Conservation (phyloP, 2,888 invertebrate genomes). For the Agonum fuliginosum region DNA sequence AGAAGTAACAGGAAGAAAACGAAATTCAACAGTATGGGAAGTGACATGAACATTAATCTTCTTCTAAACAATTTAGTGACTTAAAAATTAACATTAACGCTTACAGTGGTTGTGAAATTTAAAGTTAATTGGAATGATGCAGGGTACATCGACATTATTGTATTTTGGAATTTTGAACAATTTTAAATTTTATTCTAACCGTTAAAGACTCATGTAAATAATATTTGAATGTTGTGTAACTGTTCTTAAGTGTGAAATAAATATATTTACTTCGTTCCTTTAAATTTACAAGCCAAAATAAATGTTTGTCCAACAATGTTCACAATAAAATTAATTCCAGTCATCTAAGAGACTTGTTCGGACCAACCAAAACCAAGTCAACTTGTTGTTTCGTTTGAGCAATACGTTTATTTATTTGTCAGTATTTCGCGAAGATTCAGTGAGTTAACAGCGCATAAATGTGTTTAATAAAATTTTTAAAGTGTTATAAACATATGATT, state of each 20-base stretch:
- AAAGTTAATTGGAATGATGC: slow-evolving; percentile 33
- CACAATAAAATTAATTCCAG: no score
- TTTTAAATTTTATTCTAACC: background rate
- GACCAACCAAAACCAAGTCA: no score
- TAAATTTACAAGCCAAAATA: no score
- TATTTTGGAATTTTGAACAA: slow-evolving; percentile 3
- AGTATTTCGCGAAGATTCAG: no score
- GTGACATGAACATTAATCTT: slow-evolving; percentile 68
- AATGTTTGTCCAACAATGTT: no score
- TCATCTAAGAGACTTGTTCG: no score
- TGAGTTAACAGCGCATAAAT: no score
- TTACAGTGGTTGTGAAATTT: slow-evolving; percentile 54
- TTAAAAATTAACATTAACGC: slow-evolving; percentile 52
- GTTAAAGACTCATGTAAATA: slow-evolving; percentile 31
- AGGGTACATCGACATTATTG: slow-evolving; percentile 47
- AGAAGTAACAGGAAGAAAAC: slow-evolving; percentile 77
- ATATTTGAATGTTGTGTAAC: slow-evolving; percentile 32
- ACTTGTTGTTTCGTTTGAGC: no score
- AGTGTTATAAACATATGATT: no score
- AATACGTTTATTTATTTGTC: no score
- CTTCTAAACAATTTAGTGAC: slow-evolving; percentile 19
- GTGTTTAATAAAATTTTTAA: no score
- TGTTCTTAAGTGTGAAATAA: slow-evolving; percentile 42
- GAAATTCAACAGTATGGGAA: slow-evolving; percentile 77
- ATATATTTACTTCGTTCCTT: slow-evolving; percentile 18